phyloP scores from a whole-genome alignment of 1,140 invertebrate species.

The Hylyphantes graminicola region DNA sequence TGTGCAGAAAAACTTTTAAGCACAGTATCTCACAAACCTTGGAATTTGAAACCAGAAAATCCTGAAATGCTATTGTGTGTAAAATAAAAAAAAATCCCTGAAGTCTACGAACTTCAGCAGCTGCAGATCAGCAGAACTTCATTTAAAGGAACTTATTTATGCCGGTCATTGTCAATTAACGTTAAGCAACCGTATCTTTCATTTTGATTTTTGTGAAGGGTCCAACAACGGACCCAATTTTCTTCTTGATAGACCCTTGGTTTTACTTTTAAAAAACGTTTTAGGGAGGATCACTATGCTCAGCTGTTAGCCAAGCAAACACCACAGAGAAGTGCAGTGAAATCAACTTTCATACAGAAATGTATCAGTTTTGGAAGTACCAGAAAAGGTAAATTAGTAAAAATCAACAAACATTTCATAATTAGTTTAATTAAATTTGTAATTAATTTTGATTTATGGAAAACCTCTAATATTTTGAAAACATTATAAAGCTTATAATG shows the following conservation, averaged over 20 bases:
- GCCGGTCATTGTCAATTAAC: too few relatives aligned
- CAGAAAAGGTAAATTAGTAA: constrained; percentile 17
- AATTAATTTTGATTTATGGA: neutral
- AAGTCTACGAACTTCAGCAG: too few relatives aligned
- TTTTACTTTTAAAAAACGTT: neutral
- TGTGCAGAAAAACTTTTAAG: too few relatives aligned
- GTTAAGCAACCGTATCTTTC: too few relatives aligned
- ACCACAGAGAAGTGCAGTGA: constrained; percentile 9
- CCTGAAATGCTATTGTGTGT: too few relatives aligned
- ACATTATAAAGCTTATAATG: neutral
- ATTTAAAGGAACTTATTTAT: too few relatives aligned
- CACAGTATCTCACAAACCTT: too few relatives aligned
- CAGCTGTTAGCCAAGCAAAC: constrained; percentile 1
- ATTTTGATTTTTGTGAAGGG: too few relatives aligned
- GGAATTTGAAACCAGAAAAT: too few relatives aligned
- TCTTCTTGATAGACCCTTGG: neutral
- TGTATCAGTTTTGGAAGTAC: constrained; percentile 43
- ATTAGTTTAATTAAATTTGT: neutral
- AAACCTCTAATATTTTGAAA: neutral
- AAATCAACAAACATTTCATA: neutral
- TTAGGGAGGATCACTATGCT: neutral
- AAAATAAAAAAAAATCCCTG: too few relatives aligned
- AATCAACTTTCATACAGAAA: constrained; percentile 34
- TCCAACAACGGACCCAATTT: too few relatives aligned
- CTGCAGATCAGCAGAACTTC: too few relatives aligned